Base-by-base conservation (phyloP, 1,140 invertebrate species). In the Meloidogyne floridensis region DNA sequence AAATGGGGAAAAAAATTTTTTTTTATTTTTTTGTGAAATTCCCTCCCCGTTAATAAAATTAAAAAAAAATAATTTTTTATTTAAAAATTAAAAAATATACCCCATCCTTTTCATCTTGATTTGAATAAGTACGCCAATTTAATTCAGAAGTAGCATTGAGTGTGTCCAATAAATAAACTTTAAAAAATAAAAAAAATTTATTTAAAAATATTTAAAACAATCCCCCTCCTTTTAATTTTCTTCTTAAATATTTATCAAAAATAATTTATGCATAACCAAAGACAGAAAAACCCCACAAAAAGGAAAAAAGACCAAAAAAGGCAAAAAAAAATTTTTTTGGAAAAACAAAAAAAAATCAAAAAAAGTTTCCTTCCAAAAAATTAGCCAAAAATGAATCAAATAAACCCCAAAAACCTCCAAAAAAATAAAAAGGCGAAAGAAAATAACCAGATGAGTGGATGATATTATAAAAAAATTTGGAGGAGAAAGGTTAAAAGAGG, bases 91-190 rank as follows among this genome's bases (percentile, higher is more conserved):
- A 84, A 75, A 84, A 56, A 84, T 54, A 77, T 83, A 83, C 81
- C 73, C 84, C 85, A 77, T 85, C 85, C 42, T 82, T 80, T 18
- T 81, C 82, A 47, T 87, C 85, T 51, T 81, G 83, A 56, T 84
- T 86, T 70, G 85, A 87, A 72, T 83, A 78, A 32, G 82, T 75
- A 20, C 76, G 70, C 85, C 85, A 86, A 80, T 80, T 81, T 51
- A 86, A 77, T 72, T 86, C 85, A 11, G 82, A 80, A 42, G 86
- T 87, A 32, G 83, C 83, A 71, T 77, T 85, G 13, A 84, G 59
- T 11, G 84, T 87, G 76, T 86, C 80, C 9, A 85, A 80, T 69
- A 84, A 59, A 43, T 80, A 77, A 47, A 85, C 87, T 87, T n/a
- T n/a, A 84, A 83, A 78, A 59, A 47, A 32, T 32, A 32, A 53